Percentiles rank a stretch among this genome's conserved stretches.
Conservation (phyloP, 2,113 vertebrate species). For the Sorex fumeus region DNA sequence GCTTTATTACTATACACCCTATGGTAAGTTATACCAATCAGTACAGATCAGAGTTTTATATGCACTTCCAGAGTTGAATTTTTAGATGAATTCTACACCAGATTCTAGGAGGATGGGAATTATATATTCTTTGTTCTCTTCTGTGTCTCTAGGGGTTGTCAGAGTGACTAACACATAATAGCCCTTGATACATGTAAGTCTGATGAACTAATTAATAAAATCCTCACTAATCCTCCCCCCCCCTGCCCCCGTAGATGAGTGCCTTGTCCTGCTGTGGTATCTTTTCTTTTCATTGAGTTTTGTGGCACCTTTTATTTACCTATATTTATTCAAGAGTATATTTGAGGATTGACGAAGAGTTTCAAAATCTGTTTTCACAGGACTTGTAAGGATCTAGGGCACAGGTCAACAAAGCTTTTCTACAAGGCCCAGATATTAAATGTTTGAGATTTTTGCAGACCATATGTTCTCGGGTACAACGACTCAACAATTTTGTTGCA, state of each 20-base stretch:
- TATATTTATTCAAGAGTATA: background rate
- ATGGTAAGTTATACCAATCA: background rate
- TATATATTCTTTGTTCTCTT: background rate
- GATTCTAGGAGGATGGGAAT: background rate
- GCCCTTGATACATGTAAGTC: background rate
- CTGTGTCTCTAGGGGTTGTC: background rate
- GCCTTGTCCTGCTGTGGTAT: background rate
- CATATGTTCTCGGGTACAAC: background rate
- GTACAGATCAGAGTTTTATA: background rate
- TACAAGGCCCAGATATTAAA: background rate
- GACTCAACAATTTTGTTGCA: background rate
- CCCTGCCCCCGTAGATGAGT: background rate
- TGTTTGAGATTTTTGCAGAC: background rate
- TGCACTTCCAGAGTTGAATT: slow-evolving; percentile 24
- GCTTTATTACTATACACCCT: background rate
- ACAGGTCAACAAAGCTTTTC: background rate
- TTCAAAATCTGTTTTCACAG: background rate
- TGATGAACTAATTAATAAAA: background rate
- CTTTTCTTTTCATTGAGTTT: background rate
- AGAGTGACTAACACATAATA: background rate
- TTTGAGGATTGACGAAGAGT: background rate
- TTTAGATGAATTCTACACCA: background rate
- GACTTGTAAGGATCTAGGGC: background rate
- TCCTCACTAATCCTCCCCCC: background rate
- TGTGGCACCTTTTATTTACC: background rate